These are phyloP conservation scores for Stylophora pistillata DNA, from an alignment of 64 coral and sea anemone genomes.

Conservation along the genomic window DNA sequence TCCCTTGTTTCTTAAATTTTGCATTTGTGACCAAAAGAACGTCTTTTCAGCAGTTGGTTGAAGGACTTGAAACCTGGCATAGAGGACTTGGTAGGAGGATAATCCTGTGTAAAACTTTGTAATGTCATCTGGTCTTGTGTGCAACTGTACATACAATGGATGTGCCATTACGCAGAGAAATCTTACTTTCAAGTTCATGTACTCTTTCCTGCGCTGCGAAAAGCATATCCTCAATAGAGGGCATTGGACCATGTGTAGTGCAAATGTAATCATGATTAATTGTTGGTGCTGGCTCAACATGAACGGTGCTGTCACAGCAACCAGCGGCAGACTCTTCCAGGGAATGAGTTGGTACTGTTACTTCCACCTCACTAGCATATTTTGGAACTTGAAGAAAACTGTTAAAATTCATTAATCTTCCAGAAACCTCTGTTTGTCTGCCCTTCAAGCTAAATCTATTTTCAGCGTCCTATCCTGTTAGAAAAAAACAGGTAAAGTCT, in stretches of 20 bases:
- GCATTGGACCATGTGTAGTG: neutral
- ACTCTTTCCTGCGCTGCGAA: neutral
- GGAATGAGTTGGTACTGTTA: constrained; percentile 19
- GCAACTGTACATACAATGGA: neutral
- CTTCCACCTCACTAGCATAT: neutral
- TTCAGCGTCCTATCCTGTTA: no score
- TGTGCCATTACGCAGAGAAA: neutral
- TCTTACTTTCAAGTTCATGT: constrained; percentile 4
- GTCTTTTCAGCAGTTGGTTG: constrained; percentile 39
- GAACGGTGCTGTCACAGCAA: constrained; percentile 8
- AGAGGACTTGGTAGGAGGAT: constrained; percentile 28
- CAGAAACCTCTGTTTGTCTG: constrained; percentile 3
- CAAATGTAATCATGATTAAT: constrained; percentile 8
- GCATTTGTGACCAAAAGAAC: constrained; percentile 38
- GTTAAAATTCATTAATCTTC: neutral
- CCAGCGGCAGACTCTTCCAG: constrained; percentile 1
- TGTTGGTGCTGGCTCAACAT: constrained; percentile 22
- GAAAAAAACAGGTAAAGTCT: no score
- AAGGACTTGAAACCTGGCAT: constrained; percentile 15
- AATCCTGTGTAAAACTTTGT: constrained; percentile 34
- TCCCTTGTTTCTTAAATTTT: constrained; percentile 17
- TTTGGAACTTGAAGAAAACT: neutral
- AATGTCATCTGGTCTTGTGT: constrained; percentile 13
- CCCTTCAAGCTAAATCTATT: neutral
- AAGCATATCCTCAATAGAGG: neutral